Evolutionary conservation across 35 echinoderm and acorn worm species (phyloP).

Genomic region (Anneissia japonica): DNA sequence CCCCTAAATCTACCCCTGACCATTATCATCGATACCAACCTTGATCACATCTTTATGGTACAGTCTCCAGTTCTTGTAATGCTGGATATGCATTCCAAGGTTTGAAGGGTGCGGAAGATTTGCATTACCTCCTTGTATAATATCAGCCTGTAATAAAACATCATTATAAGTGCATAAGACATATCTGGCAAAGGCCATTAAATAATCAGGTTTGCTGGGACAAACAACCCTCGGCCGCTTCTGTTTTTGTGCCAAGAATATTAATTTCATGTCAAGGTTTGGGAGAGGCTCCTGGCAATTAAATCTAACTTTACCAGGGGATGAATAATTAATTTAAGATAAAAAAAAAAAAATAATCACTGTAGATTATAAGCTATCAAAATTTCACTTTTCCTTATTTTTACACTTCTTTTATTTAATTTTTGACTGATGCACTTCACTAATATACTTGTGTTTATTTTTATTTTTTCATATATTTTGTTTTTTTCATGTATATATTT

Average conservation of each 20-base stretch:
- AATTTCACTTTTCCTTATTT: too few species aligned
- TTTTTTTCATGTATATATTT: too few species aligned
- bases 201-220: not conserved
- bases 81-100: constrained; percentile 37
- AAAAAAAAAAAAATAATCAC: too few species aligned
- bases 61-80: constrained; percentile 72
- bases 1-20: too few species aligned
- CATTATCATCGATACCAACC: not conserved
- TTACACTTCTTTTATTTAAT: too few species aligned
- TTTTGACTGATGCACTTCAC: too few species aligned
- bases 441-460: too few species aligned
- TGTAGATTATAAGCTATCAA: too few species aligned
- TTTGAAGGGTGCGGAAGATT: constrained; percentile 66
- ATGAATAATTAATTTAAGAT: too few species aligned
- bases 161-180: not conserved
- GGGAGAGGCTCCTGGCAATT: not conserved
- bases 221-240: too few species aligned
- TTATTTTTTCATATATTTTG: too few species aligned
- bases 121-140: constrained; percentile 68
- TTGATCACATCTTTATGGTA: constrained; percentile 34
- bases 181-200: not conserved
- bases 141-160: constrained; percentile 56
- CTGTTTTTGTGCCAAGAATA: too few species aligned
- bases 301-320: not conserved
- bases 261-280: not conserved